phyloP scores from a whole-genome alignment of 2,797 vertebrate genomes.

The Clarias pachynema region DNA sequence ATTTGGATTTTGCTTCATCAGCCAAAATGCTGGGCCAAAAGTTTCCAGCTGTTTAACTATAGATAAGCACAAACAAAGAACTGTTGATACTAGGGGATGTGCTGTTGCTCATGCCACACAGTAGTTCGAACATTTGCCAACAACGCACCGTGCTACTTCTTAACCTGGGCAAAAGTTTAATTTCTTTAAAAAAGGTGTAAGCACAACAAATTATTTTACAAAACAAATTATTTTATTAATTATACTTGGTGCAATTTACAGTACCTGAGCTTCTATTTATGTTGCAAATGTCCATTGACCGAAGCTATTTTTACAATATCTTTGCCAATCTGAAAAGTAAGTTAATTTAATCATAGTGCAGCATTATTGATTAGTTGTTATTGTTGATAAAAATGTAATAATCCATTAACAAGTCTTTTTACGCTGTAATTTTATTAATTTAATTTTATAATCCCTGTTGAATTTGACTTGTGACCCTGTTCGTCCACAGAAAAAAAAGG shows the following conservation, averaged over 20 bases:
- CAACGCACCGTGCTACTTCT: neutral
- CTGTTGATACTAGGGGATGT: neutral
- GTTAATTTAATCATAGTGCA: neutral
- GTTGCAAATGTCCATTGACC: neutral
- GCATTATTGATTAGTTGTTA: neutral
- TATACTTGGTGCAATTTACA: neutral
- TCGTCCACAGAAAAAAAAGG: neutral
- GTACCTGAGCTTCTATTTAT: neutral
- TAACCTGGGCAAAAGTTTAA: neutral
- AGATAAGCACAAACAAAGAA: conserved; percentile 1
- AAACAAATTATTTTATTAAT: neutral
- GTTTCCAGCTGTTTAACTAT: neutral
- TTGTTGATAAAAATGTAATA: conserved; percentile 6
- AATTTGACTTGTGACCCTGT: neutral
- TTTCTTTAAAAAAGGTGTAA: neutral
- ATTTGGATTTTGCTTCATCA: neutral
- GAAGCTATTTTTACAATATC: neutral
- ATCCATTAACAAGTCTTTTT: conserved; percentile 5
- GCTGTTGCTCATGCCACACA: neutral
- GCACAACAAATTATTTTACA: neutral
- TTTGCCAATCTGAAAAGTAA: neutral
- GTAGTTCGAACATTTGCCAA: neutral
- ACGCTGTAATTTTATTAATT: neutral
- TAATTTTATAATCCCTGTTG: neutral
- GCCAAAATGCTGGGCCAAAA: neutral